Conservation (phyloP, 2,797 vertebrate genomes). For the Vespertilio murinus region DNA sequence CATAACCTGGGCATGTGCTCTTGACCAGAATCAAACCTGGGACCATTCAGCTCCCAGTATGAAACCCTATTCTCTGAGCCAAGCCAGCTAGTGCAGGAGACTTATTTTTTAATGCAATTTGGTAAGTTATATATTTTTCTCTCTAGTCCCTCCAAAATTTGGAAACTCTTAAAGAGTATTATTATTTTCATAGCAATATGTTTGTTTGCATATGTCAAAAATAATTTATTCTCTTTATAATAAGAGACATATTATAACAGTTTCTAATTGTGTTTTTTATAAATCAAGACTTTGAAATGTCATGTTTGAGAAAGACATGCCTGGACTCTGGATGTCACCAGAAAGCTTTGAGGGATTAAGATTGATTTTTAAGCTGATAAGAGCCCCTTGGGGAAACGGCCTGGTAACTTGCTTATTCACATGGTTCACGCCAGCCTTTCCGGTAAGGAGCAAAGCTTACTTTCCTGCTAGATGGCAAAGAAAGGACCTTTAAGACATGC, state of each 20-base stretch:
- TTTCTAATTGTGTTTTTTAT: background rate
- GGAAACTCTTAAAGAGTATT: background rate
- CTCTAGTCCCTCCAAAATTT: background rate
- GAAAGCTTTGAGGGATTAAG: background rate
- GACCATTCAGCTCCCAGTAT: rapidly evolving
- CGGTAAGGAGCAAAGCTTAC: background rate
- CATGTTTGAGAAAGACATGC: background rate
- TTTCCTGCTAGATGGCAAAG: background rate
- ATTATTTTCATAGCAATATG: background rate
- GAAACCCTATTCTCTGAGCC: too few species aligned
- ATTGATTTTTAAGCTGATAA: background rate
- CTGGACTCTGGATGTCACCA: background rate
- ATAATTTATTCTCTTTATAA: background rate
- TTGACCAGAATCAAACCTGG: too few species aligned
- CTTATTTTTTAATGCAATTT: background rate
- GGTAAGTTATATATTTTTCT: background rate
- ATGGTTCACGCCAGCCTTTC: background rate
- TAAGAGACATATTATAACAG: background rate
- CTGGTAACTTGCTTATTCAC: background rate
- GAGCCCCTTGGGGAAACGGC: background rate
- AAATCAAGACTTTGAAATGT: background rate
- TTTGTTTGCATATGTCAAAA: background rate
- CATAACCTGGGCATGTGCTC: too few species aligned
- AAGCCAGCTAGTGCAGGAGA: background rate
- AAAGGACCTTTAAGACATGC: too few species aligned